Evolutionary conservation across 2,113 vertebrate genomes (phyloP).

Genomic region (Crypturellus undulatus): DNA sequence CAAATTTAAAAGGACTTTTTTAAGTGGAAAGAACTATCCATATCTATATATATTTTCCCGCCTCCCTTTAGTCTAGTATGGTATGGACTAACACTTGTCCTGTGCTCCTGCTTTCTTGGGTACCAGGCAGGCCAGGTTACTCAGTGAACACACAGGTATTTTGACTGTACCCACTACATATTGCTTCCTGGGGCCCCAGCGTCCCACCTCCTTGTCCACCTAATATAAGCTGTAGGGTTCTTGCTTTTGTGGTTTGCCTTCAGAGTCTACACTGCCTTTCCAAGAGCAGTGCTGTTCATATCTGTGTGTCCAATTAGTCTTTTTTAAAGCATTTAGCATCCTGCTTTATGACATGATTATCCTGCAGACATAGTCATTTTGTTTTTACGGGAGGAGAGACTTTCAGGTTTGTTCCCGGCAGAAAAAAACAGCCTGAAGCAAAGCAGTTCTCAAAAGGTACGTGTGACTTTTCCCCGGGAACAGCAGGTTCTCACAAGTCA

Average conservation of each 20-base stretch:
- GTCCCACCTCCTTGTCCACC: not conserved
- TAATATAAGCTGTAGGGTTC: not conserved
- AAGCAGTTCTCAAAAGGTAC: not conserved
- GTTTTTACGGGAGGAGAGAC: constrained; percentile 11
- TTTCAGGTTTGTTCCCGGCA: not conserved
- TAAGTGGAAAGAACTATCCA: not conserved
- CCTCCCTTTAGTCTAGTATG: not conserved
- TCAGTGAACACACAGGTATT: not conserved
- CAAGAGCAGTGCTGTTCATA: accelerated
- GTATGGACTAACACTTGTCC: not conserved
- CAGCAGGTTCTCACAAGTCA: accelerated
- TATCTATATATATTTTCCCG: not conserved
- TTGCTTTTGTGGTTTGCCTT: not conserved
- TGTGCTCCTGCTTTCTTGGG: not conserved
- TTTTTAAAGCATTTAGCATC: not conserved
- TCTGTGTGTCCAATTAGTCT: not conserved
- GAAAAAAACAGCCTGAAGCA: constrained; percentile 2
- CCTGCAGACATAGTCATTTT: not conserved
- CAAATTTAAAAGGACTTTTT: constrained; percentile 13
- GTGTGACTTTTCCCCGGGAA: accelerated
- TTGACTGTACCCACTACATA: not conserved
- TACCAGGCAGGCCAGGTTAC: not conserved
- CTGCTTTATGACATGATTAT: accelerated
- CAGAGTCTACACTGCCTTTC: not conserved
- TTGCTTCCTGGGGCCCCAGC: not conserved